Evolutionary conservation across 1,140 invertebrate genomes (phyloP).

Genomic region (Bombus difficillimus): DNA sequence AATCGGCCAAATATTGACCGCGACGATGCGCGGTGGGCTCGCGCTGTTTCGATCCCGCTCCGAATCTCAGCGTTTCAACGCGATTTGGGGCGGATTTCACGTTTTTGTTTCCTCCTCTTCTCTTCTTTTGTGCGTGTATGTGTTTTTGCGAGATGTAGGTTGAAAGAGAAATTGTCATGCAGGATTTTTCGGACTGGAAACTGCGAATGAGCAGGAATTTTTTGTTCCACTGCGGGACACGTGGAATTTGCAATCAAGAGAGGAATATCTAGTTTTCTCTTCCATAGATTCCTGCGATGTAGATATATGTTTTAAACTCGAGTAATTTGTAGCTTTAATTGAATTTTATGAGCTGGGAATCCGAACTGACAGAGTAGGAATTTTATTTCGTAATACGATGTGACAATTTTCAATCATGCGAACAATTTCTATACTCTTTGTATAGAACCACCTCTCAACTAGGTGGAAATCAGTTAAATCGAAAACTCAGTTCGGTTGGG

Average conservation of each 20-base stretch:
- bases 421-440: too few species aligned
- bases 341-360: background rate
- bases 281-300: background rate
- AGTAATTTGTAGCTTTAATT: background rate
- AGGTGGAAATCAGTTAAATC: too few species aligned
- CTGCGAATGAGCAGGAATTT: background rate
- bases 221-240: background rate
- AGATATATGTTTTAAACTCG: background rate
- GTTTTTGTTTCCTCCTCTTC: background rate
- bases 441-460: too few species aligned
- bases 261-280: background rate
- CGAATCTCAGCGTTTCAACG: background rate
- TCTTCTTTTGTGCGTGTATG: background rate
- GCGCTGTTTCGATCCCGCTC: background rate
- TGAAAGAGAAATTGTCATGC: background rate
- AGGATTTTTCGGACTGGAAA: background rate
- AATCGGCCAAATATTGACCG: conserved; percentile 46
- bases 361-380: too few species aligned
- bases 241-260: background rate
- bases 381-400: background rate
- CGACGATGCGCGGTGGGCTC: background rate
- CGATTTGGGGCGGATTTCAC: background rate
- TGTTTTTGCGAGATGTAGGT: background rate
- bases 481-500: too few species aligned
- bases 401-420: background rate